Base-by-base conservation (phyloP, 2,888 invertebrate species). In the Andrena bicolor region DNA sequence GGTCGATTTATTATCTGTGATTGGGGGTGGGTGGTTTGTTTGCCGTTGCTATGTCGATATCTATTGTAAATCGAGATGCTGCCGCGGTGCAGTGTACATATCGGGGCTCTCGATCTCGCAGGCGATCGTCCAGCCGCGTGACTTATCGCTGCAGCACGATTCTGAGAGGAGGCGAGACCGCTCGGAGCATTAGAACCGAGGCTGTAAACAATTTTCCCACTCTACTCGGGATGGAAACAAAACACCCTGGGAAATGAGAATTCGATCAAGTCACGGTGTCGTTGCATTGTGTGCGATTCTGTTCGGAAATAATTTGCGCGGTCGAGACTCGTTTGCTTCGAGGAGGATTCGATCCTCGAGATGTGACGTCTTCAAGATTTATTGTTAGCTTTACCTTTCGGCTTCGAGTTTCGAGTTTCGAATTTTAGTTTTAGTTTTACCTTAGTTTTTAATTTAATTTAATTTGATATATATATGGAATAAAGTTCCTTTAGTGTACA, bases 1-100 rank as follows among this genome's bases (percentile, higher is more conserved):
- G 23, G 61, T n/a, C 69, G 69, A 69, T 71, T 71, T 71, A 71
- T 61, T 26, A 26, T 6, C 49, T 23, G 23, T 4, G 48, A 58
- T 13, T 13, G 30, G 5, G 23, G 10, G 30, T 10, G 48, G 28
- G 5, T 8, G 13, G 58, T 28, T 30, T 35, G 60, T 2, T 30
- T 35, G 13, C 26, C 23, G 64, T 32, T 64, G n/a, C 20, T 56
- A 41, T 53, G 20, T 65, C 53, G 53, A 64, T 64, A 56, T 53
- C 35, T 26, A 41, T 41, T 41, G 41, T 41, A 23, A 35, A 35
- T 53, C 63, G 72, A 51, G 72, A 48, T 56, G 30, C 16, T 32
- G 16, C 10, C 32, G 32, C 53, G 10, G 32, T 26, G 13, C 13
- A 13, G 53, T 68, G 53, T 23, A 16, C 41, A 1, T 41, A 68